Evolutionary conservation across 2,888 invertebrate genomes (phyloP).

Genomic region (Himalopsyche kuldschensis): DNA sequence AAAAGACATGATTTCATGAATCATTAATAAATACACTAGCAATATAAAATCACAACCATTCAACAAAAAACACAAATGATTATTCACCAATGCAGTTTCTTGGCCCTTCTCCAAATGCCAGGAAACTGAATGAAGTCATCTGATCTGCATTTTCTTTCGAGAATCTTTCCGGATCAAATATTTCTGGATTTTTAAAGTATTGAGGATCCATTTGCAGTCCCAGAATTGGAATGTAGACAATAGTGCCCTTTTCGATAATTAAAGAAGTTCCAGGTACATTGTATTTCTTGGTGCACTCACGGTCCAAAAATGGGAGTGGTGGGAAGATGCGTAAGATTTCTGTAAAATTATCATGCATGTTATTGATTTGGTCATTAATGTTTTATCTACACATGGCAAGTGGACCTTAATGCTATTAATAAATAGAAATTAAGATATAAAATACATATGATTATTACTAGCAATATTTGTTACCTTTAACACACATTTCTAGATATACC

Average conservation of each 20-base stretch:
- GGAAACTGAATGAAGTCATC: conserved; percentile 24
- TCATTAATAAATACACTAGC: too few relatives aligned
- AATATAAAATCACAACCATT: too few relatives aligned
- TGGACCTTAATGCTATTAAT: too few relatives aligned
- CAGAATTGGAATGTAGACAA: conserved; percentile 41
- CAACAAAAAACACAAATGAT: too few relatives aligned
- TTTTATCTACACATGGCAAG: too few relatives aligned
- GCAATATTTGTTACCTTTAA: conserved; percentile 11
- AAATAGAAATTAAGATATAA: too few relatives aligned
- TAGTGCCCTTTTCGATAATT: conserved; percentile 40
- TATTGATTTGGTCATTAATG: too few relatives aligned
- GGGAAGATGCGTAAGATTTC: conserved; percentile 54
- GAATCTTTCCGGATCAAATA: conserved; percentile 45
- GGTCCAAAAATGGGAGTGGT: conserved; percentile 44
- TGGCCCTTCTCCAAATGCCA: conserved; percentile 37
- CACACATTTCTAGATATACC: conserved; percentile 28
- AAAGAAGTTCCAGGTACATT: conserved; percentile 38
- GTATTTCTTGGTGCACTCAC: conserved; percentile 43
- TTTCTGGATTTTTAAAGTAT: conserved; percentile 43
- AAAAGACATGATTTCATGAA: too few relatives aligned
- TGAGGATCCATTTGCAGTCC: conserved; percentile 44
- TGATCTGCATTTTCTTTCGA: conserved; percentile 7
- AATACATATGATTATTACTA: too few relatives aligned
- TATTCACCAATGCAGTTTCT: conserved; percentile 35
- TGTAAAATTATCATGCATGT: conserved; percentile 34